A percentile compares a stretch with the other conserved stretches of the same genome.
phyloP scores from a whole-genome alignment of 37 sponge, comb jelly and placozoan genomes.

The Beroe forskalii region DNA sequence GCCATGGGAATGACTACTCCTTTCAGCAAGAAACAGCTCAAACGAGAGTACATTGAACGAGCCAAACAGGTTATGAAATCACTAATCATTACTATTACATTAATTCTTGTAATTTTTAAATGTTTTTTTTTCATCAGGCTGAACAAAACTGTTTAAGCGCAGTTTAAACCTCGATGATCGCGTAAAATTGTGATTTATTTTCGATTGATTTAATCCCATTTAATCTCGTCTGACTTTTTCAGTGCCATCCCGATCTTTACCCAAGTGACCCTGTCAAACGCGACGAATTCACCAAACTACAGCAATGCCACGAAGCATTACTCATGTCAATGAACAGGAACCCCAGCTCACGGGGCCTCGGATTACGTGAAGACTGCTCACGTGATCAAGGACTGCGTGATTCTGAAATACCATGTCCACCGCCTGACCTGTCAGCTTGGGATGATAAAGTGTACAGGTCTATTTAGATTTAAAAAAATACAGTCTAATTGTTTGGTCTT shows the following conservation, averaged over 20 bases:
- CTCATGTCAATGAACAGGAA: too few species aligned
- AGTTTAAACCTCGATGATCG: too few species aligned
- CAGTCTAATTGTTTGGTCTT: too few species aligned
- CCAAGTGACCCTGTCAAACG: conserved; percentile 29
- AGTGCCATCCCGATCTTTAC: conserved; percentile 31
- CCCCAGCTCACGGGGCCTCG: neutral
- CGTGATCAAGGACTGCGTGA: neutral
- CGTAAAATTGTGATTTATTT: too few species aligned
- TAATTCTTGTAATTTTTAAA: too few species aligned
- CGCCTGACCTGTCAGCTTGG: neutral
- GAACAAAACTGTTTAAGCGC: too few species aligned
- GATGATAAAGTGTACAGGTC: neutral
- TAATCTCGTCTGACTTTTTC: too few species aligned
- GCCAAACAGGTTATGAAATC: conserved; percentile 48
- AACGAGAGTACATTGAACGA: neutral
- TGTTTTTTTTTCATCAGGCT: too few species aligned
- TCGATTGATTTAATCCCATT: too few species aligned
- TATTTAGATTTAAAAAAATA: too few species aligned
- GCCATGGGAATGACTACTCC: neutral
- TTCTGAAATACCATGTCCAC: too few species aligned
- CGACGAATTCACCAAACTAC: neutral
- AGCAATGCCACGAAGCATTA: neutral
- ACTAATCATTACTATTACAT: too few species aligned
- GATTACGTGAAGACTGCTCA: neutral
- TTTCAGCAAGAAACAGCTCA: neutral